phyloP scores from a whole-genome alignment of 2,797 vertebrate species.

The Clarias laeviceps region DNA sequence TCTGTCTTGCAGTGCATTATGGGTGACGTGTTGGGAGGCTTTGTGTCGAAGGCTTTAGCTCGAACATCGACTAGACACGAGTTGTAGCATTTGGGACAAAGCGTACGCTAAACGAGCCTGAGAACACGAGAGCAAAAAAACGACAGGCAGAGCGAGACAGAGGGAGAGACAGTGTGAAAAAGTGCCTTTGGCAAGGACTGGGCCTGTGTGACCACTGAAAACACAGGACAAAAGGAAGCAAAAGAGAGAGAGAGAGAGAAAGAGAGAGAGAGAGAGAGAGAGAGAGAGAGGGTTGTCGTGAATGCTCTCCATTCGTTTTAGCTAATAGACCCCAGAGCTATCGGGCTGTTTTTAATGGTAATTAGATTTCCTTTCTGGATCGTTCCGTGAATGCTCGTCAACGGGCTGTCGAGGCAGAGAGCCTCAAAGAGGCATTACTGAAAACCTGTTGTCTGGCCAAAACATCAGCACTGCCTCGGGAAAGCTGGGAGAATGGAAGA shows the following conservation, averaged over 20 bases:
- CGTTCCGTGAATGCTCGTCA: conserved; percentile 64
- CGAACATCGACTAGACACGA: not conserved
- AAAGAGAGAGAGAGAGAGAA: conserved; percentile 16
- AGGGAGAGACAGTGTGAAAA: conserved; percentile 57
- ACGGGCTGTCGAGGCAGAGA: conserved; percentile 65
- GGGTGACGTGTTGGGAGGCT: not conserved
- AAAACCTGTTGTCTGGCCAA: conserved; percentile 61
- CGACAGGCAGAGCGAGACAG: conserved; percentile 43
- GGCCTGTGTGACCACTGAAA: conserved; percentile 52
- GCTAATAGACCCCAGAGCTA: conserved; percentile 66
- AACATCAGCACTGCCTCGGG: conserved; percentile 29
- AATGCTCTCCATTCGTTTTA: conserved; percentile 60
- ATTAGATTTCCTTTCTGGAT: conserved; percentile 70
- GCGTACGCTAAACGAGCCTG: conserved; percentile 1
- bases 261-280: conserved; percentile 14
- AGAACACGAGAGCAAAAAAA: not conserved
- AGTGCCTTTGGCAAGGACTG: conserved; percentile 64
- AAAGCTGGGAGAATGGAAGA: conserved; percentile 37
- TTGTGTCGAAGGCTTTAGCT: not conserved
- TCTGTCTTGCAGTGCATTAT: not conserved
- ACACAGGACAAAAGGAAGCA: conserved; percentile 23
- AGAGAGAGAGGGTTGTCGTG: conserved; percentile 41
- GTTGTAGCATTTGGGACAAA: conserved; percentile 14
- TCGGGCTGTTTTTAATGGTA: conserved; percentile 66
- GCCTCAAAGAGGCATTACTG: conserved; percentile 65